Evolutionary conservation across 1,140 invertebrate species (phyloP).

Genomic region (Metopolophium dirhodum): DNA sequence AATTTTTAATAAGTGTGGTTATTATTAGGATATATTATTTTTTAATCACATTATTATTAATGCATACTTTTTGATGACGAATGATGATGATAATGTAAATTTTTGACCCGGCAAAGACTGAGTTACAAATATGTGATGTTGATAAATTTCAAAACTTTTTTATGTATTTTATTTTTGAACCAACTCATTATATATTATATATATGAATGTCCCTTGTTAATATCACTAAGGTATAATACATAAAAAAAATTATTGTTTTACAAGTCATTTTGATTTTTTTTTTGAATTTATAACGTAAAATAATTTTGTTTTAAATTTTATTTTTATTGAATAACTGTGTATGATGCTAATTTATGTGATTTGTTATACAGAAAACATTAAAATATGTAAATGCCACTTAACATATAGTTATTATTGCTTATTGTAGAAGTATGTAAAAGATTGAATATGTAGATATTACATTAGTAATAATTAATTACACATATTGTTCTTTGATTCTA

Average conservation of each 20-base stretch:
- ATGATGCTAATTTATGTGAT: background rate
- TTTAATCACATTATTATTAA: constrained; percentile 36
- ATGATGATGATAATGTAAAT: constrained; percentile 11
- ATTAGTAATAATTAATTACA: constrained; percentile 19
- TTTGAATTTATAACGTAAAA: background rate
- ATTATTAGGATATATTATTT: background rate
- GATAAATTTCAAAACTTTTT: constrained; percentile 31
- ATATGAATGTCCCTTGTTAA: background rate
- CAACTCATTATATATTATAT: constrained; percentile 38
- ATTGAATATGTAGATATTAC: background rate
- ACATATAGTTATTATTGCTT: constrained; percentile 22
- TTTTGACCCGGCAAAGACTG: constrained; percentile 52
- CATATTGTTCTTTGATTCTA: background rate
- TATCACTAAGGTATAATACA: background rate
- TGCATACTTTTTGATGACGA: constrained; percentile 11
- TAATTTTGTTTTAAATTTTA: background rate
- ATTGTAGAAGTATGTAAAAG: background rate
- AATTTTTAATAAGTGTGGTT: constrained; percentile 45
- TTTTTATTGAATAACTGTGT: background rate
- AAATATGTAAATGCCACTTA: constrained; percentile 4
- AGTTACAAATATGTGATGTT: constrained; percentile 51
- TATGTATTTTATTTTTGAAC: constrained; percentile 12
- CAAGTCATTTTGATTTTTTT: background rate
- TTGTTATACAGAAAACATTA: background rate
- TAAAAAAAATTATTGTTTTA: background rate